Conservation (phyloP, 2,113 vertebrate species). For the Tupaia chinensis region DNA sequence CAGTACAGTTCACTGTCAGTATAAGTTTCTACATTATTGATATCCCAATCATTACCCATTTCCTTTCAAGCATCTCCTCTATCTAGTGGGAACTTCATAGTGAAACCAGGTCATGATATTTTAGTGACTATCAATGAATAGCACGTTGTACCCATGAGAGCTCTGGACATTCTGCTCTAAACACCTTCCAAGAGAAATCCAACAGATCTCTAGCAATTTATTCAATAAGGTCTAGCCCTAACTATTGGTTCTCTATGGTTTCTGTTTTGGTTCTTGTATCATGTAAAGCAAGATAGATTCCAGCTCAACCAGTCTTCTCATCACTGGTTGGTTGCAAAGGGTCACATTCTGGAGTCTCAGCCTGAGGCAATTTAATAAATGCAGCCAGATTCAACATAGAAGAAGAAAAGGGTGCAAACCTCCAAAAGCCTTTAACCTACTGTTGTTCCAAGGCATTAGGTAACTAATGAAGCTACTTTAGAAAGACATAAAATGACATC, state of each 20-base stretch:
- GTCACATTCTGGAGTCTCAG: background rate
- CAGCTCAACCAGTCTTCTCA: background rate
- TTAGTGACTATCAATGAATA: background rate
- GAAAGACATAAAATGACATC: background rate
- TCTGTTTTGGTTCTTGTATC: background rate
- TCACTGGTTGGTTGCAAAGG: background rate
- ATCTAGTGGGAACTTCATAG: background rate
- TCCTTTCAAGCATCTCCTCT: background rate
- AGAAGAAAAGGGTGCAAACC: background rate
- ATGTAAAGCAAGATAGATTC: background rate
- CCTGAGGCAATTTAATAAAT: background rate
- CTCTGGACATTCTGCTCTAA: background rate
- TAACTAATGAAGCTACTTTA: conserved; percentile 25
- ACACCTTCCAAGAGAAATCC: background rate
- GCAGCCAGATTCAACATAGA: background rate
- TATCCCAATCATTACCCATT: background rate
- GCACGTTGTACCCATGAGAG: background rate
- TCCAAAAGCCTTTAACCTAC: background rate
- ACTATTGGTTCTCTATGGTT: background rate
- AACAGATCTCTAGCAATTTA: background rate
- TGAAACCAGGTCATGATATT: background rate
- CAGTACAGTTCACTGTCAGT: too few relatives aligned
- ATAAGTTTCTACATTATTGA: background rate
- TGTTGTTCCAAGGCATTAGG: background rate
- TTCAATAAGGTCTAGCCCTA: background rate